Conservation (phyloP, 2,113 vertebrate genomes). For the Patagioenas fasciata region DNA sequence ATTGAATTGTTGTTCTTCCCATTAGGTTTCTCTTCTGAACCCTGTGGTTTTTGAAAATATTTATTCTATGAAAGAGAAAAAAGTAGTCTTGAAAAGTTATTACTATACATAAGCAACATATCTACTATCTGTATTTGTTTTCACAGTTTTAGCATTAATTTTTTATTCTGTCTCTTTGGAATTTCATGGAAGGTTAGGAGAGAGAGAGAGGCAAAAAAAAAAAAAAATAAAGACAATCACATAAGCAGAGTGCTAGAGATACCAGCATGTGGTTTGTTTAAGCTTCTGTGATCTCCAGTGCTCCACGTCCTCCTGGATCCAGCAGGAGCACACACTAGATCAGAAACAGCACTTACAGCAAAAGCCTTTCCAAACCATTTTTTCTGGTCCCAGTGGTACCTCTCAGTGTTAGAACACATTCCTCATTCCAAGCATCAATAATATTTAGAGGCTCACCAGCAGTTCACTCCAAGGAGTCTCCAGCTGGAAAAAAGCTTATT, state of each 20-base stretch:
- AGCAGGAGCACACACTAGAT: not conserved
- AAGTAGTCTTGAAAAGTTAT: not conserved
- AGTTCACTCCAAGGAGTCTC: not conserved
- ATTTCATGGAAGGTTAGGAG: not conserved
- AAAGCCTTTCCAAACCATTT: not conserved
- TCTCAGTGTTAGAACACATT: not conserved
- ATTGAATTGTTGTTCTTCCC: not conserved
- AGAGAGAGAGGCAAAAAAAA: not conserved
- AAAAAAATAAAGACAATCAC: not conserved
- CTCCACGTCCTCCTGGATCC: not conserved
- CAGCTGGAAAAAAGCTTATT: not conserved
- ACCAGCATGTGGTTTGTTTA: not conserved
- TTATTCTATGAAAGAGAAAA: not conserved
- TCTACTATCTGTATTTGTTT: not conserved
- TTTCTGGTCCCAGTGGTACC: not conserved
- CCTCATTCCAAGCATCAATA: not conserved
- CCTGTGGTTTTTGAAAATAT: not conserved
- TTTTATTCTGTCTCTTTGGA: not conserved
- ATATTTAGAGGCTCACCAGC: not conserved
- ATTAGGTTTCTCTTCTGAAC: not conserved
- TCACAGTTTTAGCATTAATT: not conserved
- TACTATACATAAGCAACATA: not conserved
- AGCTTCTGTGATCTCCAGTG: not conserved
- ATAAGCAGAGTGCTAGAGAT: not conserved
- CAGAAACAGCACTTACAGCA: not conserved